phyloP scores from a whole-genome alignment of 92 coral and sea anemone genomes.

The Porites evermanni region DNA sequence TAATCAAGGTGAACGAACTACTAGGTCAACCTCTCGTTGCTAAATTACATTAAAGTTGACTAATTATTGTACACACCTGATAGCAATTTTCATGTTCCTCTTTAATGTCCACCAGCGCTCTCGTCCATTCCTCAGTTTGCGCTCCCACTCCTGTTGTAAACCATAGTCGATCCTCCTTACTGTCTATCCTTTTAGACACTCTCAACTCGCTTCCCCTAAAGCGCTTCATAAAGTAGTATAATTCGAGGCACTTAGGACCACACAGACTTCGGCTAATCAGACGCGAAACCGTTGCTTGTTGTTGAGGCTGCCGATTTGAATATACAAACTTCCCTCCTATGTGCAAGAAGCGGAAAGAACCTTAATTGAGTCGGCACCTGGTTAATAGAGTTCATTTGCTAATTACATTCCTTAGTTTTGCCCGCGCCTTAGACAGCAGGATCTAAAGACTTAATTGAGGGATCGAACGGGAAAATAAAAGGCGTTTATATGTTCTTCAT shows the following conservation, averaged over 20 bases:
- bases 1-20: too few relatives aligned
- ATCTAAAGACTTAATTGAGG: too few relatives aligned
- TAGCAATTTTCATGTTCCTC: slow-evolving; percentile 2
- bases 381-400: too few relatives aligned
- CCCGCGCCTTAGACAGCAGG: too few relatives aligned
- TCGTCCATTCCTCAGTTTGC: slow-evolving; percentile 13
- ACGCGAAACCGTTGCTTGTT: slow-evolving; percentile 21
- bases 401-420: too few relatives aligned
- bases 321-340: slow-evolving; percentile 21
- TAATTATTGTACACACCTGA: slow-evolving; percentile 9
- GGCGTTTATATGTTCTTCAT: too few relatives aligned
- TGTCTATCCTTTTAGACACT: slow-evolving; percentile 6
- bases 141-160: slow-evolving; percentile 1
- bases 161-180: slow-evolving; percentile 35
- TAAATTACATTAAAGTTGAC: too few relatives aligned
- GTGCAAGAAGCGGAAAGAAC: not conserved
- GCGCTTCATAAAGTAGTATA: slow-evolving; percentile 64
- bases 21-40: too few relatives aligned
- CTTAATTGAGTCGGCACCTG: too few relatives aligned
- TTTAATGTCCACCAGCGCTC: slow-evolving; percentile 18
- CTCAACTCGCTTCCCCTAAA: slow-evolving; percentile 25
- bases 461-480: too few relatives aligned
- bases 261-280: slow-evolving; percentile 39
- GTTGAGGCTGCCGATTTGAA: not conserved
- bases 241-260: slow-evolving; percentile 63